Base-by-base conservation (phyloP, 2,797 vertebrate genomes). In the Malacoraja senta region DNA sequence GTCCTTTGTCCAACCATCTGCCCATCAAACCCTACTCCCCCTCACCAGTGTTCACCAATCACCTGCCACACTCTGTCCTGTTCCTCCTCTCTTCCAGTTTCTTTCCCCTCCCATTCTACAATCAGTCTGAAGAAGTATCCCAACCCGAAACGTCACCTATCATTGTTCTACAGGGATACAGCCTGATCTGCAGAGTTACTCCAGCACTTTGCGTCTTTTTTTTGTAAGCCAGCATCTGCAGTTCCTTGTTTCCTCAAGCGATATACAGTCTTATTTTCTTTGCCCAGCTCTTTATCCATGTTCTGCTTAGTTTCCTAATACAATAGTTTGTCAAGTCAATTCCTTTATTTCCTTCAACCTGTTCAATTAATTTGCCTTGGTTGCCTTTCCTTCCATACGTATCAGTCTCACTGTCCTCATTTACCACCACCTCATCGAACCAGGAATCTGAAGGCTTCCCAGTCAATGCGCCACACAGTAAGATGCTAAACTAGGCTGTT, bases 301-400 rank as follows among this genome's bases (percentile, higher is more conserved):
- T 32, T 15, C 77, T 78, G 17, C 32, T 78, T 78, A 78, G 77
- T 17, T 2, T 35, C 13, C 77, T 78, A 78, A 35, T 78, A 78
- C n/a, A 78, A 78, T 35, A 78, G 77, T 78, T 78, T 78, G 77
- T 78, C 77, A 35, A 35, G 77, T 35, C 77, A 78, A 78, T 78
- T 78, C 77, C 32, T 78, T 78, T 78, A 32, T 35, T 78, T 78
- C 77, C 77, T 78, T 78, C 77, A 78, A 78, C 77, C 77, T 78
- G 77, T 78, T 78, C 77, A 78, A 78, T 78, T 78, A n/a, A 78
- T 78, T 78, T 78, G 32, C 77, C 77, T 78, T 35, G 32, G n/a
- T 78, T 78, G 77, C 77, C 77, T 78, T 78, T 35, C 77, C 77
- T 78, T 78, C 77, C 77, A 78, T 17, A 78, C 77, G 32, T 78